phyloP scores from a whole-genome alignment of 2,797 vertebrate genomes.

The Parambassis ranga region DNA sequence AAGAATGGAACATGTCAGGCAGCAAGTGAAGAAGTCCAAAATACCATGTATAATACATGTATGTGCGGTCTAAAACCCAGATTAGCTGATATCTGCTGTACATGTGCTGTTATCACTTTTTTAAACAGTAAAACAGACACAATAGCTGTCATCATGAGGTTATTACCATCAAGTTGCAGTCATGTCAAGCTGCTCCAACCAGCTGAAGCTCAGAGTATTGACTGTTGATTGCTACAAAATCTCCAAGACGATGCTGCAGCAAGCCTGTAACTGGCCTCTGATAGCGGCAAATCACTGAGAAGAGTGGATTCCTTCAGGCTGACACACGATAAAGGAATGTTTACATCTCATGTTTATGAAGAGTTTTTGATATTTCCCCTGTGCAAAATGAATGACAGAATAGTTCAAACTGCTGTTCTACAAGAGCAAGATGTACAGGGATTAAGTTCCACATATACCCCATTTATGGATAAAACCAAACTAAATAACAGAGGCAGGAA shows the following conservation, averaged over 20 bases:
- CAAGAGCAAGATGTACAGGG: not conserved
- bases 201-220: too few relatives aligned
- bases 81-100: too few relatives aligned
- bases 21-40: too few relatives aligned
- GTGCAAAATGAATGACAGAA: not conserved
- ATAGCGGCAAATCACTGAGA: slow-evolving; percentile 5
- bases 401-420: not conserved
- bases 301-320: slow-evolving; percentile 1
- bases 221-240: too few relatives aligned
- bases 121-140: too few relatives aligned
- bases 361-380: not conserved
- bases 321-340: not conserved
- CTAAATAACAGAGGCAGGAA: slow-evolving; percentile 29
- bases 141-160: too few relatives aligned
- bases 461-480: slow-evolving; percentile 15
- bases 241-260: not conserved
- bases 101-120: too few relatives aligned
- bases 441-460: slow-evolving; percentile 21
- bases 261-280: slow-evolving; percentile 8
- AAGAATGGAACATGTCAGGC: too few relatives aligned
- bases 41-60: too few relatives aligned
- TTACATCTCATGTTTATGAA: slow-evolving; percentile 11
- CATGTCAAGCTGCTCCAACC: too few relatives aligned
- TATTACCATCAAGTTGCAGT: too few relatives aligned
- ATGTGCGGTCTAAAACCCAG: too few relatives aligned